Evolutionary conservation across 2,113 vertebrate species (phyloP).

Genomic region (Chloebia gouldiae): DNA sequence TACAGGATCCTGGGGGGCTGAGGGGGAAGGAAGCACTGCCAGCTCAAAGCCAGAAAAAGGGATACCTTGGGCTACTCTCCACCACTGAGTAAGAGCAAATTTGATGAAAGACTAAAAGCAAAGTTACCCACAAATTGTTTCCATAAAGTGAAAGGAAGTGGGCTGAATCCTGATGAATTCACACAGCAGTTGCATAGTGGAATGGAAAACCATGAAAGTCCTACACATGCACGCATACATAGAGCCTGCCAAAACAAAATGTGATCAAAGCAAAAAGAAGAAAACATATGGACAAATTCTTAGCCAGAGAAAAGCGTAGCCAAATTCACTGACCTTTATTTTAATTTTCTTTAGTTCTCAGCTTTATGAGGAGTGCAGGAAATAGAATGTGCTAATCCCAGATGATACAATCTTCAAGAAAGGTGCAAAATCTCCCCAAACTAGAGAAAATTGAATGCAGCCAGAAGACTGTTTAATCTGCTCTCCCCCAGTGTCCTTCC

Average conservation of each 20-base stretch:
- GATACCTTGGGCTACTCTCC: neutral
- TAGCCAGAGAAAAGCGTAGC: conserved; percentile 26
- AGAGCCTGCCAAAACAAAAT: conserved; percentile 23
- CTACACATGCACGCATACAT: neutral
- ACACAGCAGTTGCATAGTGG: neutral
- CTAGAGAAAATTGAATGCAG: conserved; percentile 49
- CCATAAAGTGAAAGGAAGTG: neutral
- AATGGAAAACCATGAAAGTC: neutral
- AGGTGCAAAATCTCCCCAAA: conserved; percentile 55
- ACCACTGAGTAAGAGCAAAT: neutral
- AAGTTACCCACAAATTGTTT: neutral
- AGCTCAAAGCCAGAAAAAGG: neutral
- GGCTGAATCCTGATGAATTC: neutral
- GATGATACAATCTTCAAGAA: conserved; percentile 47
- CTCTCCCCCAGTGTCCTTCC: neutral
- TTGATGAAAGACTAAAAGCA: neutral
- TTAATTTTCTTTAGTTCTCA: conserved; percentile 68
- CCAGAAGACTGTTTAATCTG: conserved; percentile 29
- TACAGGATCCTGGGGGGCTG: rapidly evolving
- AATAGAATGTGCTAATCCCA: conserved; percentile 70
- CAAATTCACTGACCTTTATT: conserved; percentile 65
- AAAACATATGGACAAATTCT: conserved; percentile 53
- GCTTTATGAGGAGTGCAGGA: conserved; percentile 54
- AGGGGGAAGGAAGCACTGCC: neutral
- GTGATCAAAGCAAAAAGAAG: neutral